phyloP scores from a whole-genome alignment of 2,113 vertebrate species.

The Tangachromis dhanisi region DNA sequence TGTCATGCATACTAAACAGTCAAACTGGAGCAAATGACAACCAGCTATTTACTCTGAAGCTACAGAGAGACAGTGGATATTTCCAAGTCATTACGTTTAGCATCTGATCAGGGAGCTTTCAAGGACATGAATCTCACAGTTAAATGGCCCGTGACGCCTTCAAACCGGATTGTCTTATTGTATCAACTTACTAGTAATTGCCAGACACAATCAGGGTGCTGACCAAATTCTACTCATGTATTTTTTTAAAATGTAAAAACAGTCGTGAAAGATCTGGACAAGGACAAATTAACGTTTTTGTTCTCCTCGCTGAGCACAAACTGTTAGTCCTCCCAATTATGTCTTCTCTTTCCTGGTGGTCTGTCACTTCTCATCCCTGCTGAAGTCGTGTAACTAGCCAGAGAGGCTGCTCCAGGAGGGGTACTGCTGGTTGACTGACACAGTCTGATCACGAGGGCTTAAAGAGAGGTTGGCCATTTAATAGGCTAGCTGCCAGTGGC shows the following conservation, averaged over 20 bases:
- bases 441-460: conserved; percentile 20
- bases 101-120: conserved; percentile 16
- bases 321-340: conserved; percentile 4
- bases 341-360: background rate
- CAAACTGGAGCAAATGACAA: background rate
- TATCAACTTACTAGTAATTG: background rate
- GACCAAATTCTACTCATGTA: background rate
- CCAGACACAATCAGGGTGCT: background rate
- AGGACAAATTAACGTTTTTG: background rate
- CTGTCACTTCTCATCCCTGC: conserved; percentile 32
- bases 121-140: background rate
- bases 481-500: conserved; percentile 15
- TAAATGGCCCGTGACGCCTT: background rate
- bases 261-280: background rate
- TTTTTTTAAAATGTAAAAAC: background rate
- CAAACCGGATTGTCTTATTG: background rate
- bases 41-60: conserved; percentile 13
- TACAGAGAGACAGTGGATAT: conserved; percentile 8
- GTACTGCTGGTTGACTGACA: conserved; percentile 15
- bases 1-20: conserved; percentile 14
- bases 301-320: background rate
- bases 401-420: background rate
- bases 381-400: background rate
- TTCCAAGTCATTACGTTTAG: conserved; percentile 20
- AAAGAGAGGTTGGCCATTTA: conserved; percentile 39